Percentiles rank a stretch among this genome's conserved stretches.
Evolutionary conservation across 2,797 vertebrate species (phyloP).

Genomic region (Moxostoma hubbsi): DNA sequence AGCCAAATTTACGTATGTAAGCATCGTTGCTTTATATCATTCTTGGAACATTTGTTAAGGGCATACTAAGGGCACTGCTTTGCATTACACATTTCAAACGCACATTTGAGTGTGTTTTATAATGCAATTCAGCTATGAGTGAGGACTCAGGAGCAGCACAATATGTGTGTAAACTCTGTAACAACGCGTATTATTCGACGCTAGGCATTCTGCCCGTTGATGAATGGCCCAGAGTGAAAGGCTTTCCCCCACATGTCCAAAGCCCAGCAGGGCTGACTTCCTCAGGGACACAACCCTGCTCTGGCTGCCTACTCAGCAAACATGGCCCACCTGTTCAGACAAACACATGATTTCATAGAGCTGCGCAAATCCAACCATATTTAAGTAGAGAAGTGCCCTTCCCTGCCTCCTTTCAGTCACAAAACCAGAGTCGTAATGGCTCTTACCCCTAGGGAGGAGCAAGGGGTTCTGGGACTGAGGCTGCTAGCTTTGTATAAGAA

Average conservation of each 20-base stretch:
- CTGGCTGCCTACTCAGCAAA: constrained; percentile 39
- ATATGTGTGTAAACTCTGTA: not conserved
- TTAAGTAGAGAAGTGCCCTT: constrained; percentile 57
- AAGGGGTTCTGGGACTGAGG: constrained; percentile 40
- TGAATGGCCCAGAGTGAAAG: constrained; percentile 37
- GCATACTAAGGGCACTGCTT: not conserved
- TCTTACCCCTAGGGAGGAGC: constrained; percentile 55
- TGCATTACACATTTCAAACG: not conserved
- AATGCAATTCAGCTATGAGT: not conserved
- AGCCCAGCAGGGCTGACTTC: constrained; percentile 18
- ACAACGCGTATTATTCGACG: not conserved
- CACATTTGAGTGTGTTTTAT: too few relatives aligned
- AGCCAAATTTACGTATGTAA: not conserved
- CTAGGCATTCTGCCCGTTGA: constrained; percentile 20
- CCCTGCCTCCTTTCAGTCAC: constrained; percentile 32
- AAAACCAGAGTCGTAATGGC: constrained; percentile 58
- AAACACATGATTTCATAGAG: constrained; percentile 52
- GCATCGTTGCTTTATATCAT: not conserved
- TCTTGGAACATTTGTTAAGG: not conserved
- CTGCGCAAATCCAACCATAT: constrained; percentile 58
- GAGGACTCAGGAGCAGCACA: not conserved
- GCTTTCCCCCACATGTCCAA: constrained; percentile 38
- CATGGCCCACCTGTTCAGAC: constrained; percentile 54
- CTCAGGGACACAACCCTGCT: constrained; percentile 51
- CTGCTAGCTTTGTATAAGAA: constrained; percentile 27